A percentile compares a stretch with the other conserved stretches of the same genome.
Conservation (phyloP, 2,797 vertebrate species). For the Lophura swinhoii region DNA sequence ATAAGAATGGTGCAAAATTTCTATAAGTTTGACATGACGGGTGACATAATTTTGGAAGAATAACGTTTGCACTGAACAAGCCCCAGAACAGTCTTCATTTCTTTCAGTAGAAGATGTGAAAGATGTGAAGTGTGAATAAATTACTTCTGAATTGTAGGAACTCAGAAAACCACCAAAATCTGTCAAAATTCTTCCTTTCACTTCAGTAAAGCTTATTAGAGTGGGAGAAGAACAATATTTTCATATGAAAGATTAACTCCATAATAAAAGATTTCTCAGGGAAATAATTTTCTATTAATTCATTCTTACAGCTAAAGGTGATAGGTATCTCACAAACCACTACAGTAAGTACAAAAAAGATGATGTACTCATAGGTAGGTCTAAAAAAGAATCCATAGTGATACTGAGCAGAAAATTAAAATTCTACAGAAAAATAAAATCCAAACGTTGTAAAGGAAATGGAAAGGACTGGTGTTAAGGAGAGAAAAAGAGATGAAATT, state of each 20-base stretch:
- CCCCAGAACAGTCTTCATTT: background rate
- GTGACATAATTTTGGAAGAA: background rate
- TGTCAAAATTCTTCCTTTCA: background rate
- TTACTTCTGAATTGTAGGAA: background rate
- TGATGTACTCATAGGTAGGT: background rate
- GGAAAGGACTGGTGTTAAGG: background rate
- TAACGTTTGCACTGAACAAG: background rate
- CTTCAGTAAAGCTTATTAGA: background rate
- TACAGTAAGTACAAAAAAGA: background rate
- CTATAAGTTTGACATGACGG: background rate
- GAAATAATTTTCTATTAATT: background rate
- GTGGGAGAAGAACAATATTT: background rate
- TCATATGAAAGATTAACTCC: background rate
- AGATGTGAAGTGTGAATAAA: background rate
- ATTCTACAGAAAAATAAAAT: background rate
- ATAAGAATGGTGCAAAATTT: background rate
- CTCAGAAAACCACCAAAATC: background rate
- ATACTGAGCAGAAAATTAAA: background rate
- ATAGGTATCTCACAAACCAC: background rate
- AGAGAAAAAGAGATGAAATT: background rate
- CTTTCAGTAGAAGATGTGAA: background rate
- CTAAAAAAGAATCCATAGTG: background rate
- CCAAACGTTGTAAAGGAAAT: background rate
- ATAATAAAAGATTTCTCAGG: background rate
- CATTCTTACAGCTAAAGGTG: background rate